Evolutionary conservation across 2,113 vertebrate genomes (phyloP).

Genomic region (cat (Felis catus)): F.catus_Fca126_mat1.0 CM031411.1:56560001-56560500

Average conservation of each 20-base stretch:
- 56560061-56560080: not conserved
- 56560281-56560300: not conserved
- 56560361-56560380: not conserved
- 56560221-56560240: not conserved
- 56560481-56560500: no score
- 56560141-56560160: not conserved
- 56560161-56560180: not conserved
- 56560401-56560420: no score
- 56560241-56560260: not conserved
- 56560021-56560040: not conserved
- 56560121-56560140: not conserved
- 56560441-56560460: no score
- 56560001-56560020: constrained; percentile 17
- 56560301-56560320: constrained; percentile 3
- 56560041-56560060: not conserved
- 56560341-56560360: not conserved
- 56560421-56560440: no score
- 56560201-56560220: not conserved
- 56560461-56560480: no score
- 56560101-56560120: not conserved
- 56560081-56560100: not conserved
- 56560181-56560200: not conserved
- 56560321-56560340: not conserved
- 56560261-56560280: not conserved
- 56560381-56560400: no score